These are phyloP conservation scores for Nasonia oneida DNA, from an alignment of 2,888 invertebrate genomes.

Conservation along the genomic window DNA sequence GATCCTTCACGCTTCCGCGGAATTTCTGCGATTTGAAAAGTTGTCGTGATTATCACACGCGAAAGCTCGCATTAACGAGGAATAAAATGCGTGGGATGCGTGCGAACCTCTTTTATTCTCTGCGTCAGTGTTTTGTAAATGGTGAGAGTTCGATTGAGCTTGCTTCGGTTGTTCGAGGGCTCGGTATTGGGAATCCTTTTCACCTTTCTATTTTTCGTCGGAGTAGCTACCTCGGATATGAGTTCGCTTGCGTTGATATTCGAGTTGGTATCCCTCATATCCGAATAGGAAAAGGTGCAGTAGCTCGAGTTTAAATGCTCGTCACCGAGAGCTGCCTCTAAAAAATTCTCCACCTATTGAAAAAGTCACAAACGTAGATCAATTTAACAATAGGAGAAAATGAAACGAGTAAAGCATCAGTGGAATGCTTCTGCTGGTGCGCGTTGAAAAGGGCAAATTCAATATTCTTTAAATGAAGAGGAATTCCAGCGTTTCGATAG, in stretches of 20 bases:
- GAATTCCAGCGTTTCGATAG: background rate
- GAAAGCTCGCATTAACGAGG: background rate
- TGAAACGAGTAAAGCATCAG: no score
- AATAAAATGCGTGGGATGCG: background rate
- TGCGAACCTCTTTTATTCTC: conserved; percentile 65
- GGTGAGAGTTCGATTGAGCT: conserved; percentile 64
- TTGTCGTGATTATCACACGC: background rate
- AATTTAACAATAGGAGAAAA: background rate
- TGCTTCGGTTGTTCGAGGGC: conserved; percentile 57
- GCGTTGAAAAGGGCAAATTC: background rate
- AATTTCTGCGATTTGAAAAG: conserved; percentile 61
- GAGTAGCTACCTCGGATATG: conserved; percentile 64
- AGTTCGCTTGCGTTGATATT: conserved; percentile 64
- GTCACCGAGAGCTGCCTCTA: conserved; percentile 68
- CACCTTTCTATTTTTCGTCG: conserved; percentile 21
- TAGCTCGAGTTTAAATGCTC: conserved; percentile 64
- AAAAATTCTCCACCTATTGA: conserved; percentile 66
- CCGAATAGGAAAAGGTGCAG: conserved; percentile 23
- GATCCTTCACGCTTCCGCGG: conserved; percentile 40
- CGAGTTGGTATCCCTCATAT: conserved; percentile 57
- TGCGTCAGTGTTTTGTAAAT: conserved; percentile 67
- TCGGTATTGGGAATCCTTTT: conserved; percentile 55
- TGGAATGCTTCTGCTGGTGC: no score
- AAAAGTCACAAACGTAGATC: conserved; percentile 53
- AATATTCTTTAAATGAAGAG: background rate